Base-by-base conservation (phyloP, 2,888 invertebrate genomes). In the Andrena marginata region DNA sequence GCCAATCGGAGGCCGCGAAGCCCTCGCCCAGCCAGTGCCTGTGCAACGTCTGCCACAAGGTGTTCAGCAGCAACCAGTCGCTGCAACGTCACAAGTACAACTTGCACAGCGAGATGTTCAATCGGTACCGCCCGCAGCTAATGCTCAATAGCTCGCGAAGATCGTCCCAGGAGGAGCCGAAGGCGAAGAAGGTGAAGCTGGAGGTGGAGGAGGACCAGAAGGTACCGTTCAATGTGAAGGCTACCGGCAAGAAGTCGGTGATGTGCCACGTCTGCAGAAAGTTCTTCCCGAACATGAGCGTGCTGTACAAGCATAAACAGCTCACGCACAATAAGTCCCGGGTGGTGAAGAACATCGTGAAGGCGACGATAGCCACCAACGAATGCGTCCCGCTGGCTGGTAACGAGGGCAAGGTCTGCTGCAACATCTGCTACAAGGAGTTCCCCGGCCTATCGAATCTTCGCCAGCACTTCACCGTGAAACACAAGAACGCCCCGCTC, bases 181-280 rank as follows among this genome's bases (percentile, higher is more conserved):
- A 49, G n/a, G 0, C 60, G 6, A 87, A 88, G 59, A 82, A 59
- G 13, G 20, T 84, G 33, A 84, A 80, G 7, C 0, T 82, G 5
- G 85, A 85, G 16, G 7, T 33, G 1, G 74, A 82, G 1, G 83
- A 80, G 0, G 35, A 48, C 0, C 20, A 13, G n/a, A 80, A 68
- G 29, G 2, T 54, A 3, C 35, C 59, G 0, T 48, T 78, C 7
- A 33, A 67, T 6, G 48, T 64, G 56, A 77, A 75, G 42, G 33
- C 72, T 0, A 74, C 80, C 2, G 79, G 82, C n/a, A 92, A 89
- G 49, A 91, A 94, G 85, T 86, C 93, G 2, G 86, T 94, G 54
- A 95, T 95, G 70, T 96, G 96, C 89, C 95, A 95, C 7, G 95
- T 96, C 3, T 97, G 96, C 90, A 95, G 95, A 63, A 96, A 95